Evolutionary conservation across 1,140 invertebrate genomes (phyloP), one percentile per base, ranked within the genome.

Genomic region (Battus philenor): DNA sequence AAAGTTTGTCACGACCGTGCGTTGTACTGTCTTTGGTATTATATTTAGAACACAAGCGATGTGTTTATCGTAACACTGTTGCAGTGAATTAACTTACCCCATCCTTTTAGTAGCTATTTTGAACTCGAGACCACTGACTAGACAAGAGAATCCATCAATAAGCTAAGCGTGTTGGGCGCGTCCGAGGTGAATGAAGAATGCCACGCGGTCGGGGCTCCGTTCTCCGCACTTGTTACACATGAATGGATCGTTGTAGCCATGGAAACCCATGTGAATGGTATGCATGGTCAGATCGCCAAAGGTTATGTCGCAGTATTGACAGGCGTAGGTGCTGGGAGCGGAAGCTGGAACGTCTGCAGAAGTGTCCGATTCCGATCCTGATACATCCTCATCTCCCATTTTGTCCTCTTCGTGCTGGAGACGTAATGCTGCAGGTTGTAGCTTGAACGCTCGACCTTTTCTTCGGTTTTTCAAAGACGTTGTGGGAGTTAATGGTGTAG

Each of bases 251-350:
- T 92, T 88, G 84, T 91, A 94, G 1, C 93, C 93, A 78, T 99
- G 98, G 81, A 96, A 98, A 43, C 95, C 94, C 94, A 98, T 98
- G 83, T 99, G 98, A 67, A 98, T 94, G 0, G 92, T 93, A 84
- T 97, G 97, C 90, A 99, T 94, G 4, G 96, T 91, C 16, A 91
- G 89, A 68, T 98, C 94, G n/a, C 90, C 91, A 78, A 98, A 99
- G 2, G 90, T 88, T 15, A 98, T 97, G 59, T 94, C 93, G 79
- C 98, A 99, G 71, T 93, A 93, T 16, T 91, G 87, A 70, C 97
- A 99, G 44, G 89, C 88, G 63, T 92, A 92, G 5, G 75, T 71
- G 24, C 62, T 72, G 2, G 47, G 26, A 2, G 59, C 50, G 33
- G 60, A 47, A 0, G 50, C 31, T 1, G 61, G 48, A 4, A 47